Conservation (phyloP, 2,113 vertebrate genomes). For the Oxygymnocypris stewartii region DNA sequence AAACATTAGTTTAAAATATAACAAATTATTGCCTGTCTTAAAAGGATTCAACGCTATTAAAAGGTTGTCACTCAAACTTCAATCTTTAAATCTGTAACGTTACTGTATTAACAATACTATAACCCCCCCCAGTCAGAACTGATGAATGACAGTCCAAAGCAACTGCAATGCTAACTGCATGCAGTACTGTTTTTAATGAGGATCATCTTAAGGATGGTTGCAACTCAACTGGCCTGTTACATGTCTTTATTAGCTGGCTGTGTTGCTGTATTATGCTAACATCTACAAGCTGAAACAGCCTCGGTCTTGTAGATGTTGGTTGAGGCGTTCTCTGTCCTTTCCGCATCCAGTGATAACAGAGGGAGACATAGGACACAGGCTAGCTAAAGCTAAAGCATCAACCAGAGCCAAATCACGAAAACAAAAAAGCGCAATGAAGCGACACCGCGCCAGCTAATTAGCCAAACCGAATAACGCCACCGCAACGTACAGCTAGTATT, state of each 20-base stretch:
- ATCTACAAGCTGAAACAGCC: neutral
- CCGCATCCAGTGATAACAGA: conserved; percentile 17
- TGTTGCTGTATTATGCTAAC: neutral
- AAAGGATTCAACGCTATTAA: no score
- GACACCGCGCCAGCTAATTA: neutral
- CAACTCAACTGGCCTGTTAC: conserved; percentile 9
- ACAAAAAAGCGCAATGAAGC: conserved; percentile 15
- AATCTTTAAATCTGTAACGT: no score
- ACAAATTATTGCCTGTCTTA: no score
- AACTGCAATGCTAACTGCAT: neutral
- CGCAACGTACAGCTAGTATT: neutral
- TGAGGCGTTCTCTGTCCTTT: neutral
- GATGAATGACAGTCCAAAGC: neutral
- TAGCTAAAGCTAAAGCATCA: conserved; percentile 37
- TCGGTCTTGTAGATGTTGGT: neutral
- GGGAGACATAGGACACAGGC: conserved; percentile 1
- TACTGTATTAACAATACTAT: neutral
- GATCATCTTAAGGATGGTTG: neutral
- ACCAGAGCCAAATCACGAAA: neutral
- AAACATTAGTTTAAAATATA: no score
- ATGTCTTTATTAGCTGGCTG: neutral
- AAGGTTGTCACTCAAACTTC: no score
- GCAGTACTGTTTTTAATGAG: neutral
- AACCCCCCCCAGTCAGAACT: neutral
- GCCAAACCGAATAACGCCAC: neutral